Evolutionary conservation across 2,888 invertebrate genomes (phyloP), one percentile per base, ranked within the genome.

Genomic region (Mesoligia furuncula): DNA sequence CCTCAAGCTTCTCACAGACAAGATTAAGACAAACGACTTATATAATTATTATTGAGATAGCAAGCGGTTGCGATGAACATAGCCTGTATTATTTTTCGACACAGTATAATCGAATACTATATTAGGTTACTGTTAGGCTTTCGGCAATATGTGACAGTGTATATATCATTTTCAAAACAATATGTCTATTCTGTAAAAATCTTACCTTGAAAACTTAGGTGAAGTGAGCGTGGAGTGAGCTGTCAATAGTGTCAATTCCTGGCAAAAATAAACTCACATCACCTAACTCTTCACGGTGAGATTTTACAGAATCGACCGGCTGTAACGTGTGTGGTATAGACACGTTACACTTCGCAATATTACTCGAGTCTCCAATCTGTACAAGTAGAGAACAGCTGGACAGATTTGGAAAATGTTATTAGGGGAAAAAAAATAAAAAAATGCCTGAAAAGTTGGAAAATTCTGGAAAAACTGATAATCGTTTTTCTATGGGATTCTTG

Each of bases 1-100:
- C 77, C 81, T 78, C 79, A 82, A 36, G 75, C 31, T 75, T 78
- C 78, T 71, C 59, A 75, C 67, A 75, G 79, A 76, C 65, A 17
- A 66, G 65, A 72, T 77, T 68, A 79, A 57, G 69, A 77, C 48
- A n/a, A 68, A 77, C 61, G 39, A 82, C 68, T 77, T 72, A 80
- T 69, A 72, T 15, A 8, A 27, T 48, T 71, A 4, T 61, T 62
- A 36, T 73, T 61, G 42, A 48, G 27, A 24, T 77, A 75, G 66
- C 68, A 84, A 84, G 54, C 62, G 31, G 65, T 61, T 42, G 17
- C 5, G 61, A 31, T 42, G 65, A 39, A n/a, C 27, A 5, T 31
- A 31, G 17, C 9, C 9, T 11, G 8, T 57, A 20, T 24, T 54
- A 51, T 36, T 73, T 70, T 66, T n/a, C 20, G 20, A 71, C 42